Evolutionary conservation across 2,113 vertebrate species (phyloP).

Genomic region (Mormoops blainvillei): DNA sequence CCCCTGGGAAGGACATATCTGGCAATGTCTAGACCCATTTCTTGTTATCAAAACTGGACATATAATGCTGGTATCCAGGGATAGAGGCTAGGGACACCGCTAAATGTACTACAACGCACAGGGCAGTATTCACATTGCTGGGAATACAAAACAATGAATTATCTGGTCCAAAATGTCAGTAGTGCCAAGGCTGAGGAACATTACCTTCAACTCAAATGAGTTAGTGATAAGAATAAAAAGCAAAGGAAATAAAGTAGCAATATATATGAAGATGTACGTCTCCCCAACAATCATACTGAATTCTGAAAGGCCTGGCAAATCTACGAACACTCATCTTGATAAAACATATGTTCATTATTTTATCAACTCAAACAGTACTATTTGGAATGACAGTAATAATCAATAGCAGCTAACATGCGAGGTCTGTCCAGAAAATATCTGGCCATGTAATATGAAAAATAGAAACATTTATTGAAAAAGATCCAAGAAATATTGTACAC

Average conservation of each 20-base stretch:
- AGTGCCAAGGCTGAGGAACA: neutral
- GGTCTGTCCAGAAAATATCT: too few relatives aligned
- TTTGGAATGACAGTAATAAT: neutral
- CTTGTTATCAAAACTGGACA: neutral
- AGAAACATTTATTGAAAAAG: too few relatives aligned
- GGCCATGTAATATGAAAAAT: too few relatives aligned
- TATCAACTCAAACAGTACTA: conserved; percentile 13
- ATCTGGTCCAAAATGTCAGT: neutral
- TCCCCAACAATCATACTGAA: neutral
- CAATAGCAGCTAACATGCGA: neutral
- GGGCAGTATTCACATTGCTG: neutral
- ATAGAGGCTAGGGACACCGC: neutral
- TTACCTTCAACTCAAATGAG: neutral
- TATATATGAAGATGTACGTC: neutral
- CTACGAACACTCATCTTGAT: neutral
- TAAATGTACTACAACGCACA: neutral
- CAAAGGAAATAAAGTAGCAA: neutral
- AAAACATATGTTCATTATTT: neutral
- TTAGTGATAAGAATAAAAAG: neutral
- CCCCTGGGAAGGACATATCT: neutral
- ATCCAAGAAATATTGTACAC: too few relatives aligned
- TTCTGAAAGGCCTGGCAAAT: neutral
- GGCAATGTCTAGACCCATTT: neutral
- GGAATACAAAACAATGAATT: neutral
- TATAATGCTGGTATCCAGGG: neutral